Base-by-base conservation (phyloP, 2,113 vertebrate species). In the Chunga burmeisteri region DNA sequence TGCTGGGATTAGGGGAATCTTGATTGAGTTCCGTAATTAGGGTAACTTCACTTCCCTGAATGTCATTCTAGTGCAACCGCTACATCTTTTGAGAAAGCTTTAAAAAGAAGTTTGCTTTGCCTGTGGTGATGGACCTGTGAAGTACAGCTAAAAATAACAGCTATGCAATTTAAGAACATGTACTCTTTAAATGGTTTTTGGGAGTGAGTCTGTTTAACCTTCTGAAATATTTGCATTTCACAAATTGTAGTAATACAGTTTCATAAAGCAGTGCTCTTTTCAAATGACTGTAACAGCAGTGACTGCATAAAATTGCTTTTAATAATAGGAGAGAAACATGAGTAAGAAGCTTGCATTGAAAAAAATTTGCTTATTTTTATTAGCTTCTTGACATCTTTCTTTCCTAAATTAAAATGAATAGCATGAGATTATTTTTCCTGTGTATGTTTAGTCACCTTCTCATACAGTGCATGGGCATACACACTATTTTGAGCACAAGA, bases 231-330 rank as follows among this genome's bases (percentile, higher is more conserved):
- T 93, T 85, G 62, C 66, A 89, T 94, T 94, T 96, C 78, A 85
- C 25, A 72, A 75, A 77, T 58, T 97, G 70, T 79, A 92, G 52
- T 91, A 85, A 77, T 92, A 78, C 9, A 70, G 53, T 95, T 92
- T 93, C 77, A 95, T 95, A 87, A 97, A 61, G 34, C 53, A 79
- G 42, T 95, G 90, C 91, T 90, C 88, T 97, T 97, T 96, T 94
- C 77, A 95, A 83, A 61, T 93, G 22, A 52, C 40, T 95, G 26
- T 58, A 74, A 63, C 40, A 94, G 72, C 53, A 84, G 26, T 67
- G 68, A 55, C 89, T 89, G 49, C 6, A 2, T 91, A 89, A 94
- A 97, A 96, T 84, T 0, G 4, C 81, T 67, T 92, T 80, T 85
- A 90, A 73, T 93, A 89, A 75, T 74, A 72, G 47, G 27, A 16